These are phyloP conservation scores for Branchinecta sandiegonensis DNA, from an alignment of 2,888 invertebrate species.

Conservation along the genomic window DNA sequence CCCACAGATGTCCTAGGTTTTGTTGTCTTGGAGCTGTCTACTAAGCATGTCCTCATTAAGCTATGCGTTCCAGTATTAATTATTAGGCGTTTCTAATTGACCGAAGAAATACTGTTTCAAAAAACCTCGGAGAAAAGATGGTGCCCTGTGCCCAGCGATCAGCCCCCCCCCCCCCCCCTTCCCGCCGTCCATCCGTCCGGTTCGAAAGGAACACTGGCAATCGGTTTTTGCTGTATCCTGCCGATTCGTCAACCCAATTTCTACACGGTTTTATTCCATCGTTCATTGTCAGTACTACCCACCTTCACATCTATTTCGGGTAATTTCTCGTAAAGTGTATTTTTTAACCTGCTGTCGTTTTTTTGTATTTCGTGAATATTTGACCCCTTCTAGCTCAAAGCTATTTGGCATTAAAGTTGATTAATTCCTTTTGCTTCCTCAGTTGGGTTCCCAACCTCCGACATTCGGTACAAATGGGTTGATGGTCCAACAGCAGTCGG, in stretches of 20 bases:
- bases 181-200: background rate
- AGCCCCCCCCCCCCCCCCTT: background rate
- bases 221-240: background rate
- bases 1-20: no score
- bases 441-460: conserved; percentile 96
- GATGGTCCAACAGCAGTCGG: conserved; percentile 82
- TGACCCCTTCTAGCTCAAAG: background rate
- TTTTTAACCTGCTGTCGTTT: no score
- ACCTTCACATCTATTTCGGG: background rate
- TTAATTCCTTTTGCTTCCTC: conserved; percentile 34
- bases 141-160: no score
- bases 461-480: conserved; percentile 93
- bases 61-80: background rate
- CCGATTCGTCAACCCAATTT: no score
- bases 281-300: no score
- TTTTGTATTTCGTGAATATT: no score
- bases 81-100: no score
- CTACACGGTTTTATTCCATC: no score
- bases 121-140: no score
- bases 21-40: background rate
- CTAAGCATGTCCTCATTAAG: background rate
- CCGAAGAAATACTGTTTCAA: no score
- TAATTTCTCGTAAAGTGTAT: background rate
- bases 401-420: background rate
- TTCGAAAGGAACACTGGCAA: background rate